Percentiles rank a stretch among this genome's conserved stretches.
phyloP scores from a whole-genome alignment of 2,113 vertebrate genomes.

The Rhabdornis inornatus region DNA sequence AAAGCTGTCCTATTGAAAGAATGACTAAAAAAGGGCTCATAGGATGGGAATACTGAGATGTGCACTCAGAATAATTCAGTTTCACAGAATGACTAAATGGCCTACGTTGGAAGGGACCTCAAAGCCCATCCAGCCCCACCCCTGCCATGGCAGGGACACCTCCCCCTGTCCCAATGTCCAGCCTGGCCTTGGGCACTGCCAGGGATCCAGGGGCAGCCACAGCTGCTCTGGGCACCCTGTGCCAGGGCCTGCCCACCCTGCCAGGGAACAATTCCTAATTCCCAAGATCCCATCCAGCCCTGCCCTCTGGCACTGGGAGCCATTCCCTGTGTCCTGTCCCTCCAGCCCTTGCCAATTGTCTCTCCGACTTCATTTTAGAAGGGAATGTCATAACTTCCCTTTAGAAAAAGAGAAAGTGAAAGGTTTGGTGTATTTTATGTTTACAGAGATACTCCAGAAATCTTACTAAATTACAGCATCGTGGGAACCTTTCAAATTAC shows the following conservation, averaged over 20 bases:
- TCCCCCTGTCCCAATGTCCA: not conserved
- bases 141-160: not conserved
- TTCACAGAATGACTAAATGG: not conserved
- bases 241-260: not conserved
- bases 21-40: not conserved
- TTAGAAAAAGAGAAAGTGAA: not conserved
- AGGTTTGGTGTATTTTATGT: not conserved
- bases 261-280: not conserved
- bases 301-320: not conserved
- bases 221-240: not conserved
- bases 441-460: conserved; percentile 50
- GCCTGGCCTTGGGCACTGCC: not conserved
- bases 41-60: conserved; percentile 48
- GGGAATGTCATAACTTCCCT: not conserved
- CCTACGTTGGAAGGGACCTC: accelerated
- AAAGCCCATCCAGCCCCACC: accelerated
- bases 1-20: not conserved
- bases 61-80: not conserved
- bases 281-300: not conserved
- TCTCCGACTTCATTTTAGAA: not conserved
- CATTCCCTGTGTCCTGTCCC: accelerated
- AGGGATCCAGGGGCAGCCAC: not conserved
- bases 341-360: not conserved
- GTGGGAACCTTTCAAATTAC: conserved; percentile 68
- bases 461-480: conserved; percentile 71